phyloP scores from a whole-genome alignment of 2,113 vertebrate species.

The Baryphthengus martii region DNA sequence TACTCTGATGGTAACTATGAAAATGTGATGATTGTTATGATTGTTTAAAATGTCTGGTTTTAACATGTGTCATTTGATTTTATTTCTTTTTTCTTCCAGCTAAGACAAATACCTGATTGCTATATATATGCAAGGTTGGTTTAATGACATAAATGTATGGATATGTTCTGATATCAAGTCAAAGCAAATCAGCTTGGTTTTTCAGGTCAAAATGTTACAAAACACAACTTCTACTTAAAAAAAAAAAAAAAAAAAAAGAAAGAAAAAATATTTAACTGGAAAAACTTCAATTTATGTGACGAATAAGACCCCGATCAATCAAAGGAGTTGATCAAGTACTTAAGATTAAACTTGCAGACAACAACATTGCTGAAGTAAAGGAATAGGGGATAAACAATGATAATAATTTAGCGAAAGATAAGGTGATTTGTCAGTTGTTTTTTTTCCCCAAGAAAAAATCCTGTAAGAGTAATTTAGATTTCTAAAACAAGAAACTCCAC shows the following conservation, averaged over 20 bases:
- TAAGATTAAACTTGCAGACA: background rate
- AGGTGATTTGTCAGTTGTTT: background rate
- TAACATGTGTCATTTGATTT: background rate
- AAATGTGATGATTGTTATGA: background rate
- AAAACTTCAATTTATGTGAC: background rate
- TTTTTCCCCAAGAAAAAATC: background rate
- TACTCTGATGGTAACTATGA: background rate
- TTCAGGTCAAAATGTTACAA: background rate
- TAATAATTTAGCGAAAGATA: background rate
- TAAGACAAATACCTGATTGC: background rate
- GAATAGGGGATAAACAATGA: background rate
- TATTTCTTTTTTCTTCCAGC: background rate
- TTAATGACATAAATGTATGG: background rate
- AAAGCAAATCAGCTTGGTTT: background rate
- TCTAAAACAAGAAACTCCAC: background rate
- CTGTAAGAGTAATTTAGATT: background rate
- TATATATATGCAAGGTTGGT: background rate
- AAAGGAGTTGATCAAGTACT: background rate
- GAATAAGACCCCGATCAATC: background rate
- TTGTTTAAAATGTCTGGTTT: background rate
- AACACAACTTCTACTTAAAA: background rate
- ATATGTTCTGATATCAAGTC: background rate
- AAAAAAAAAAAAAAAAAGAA: background rate
- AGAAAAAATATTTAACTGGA: background rate
- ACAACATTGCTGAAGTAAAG: background rate